Evolutionary conservation across 2,888 invertebrate genomes (phyloP), one percentile per base, ranked within the genome.

Genomic region (Chymomyza amoena): DNA sequence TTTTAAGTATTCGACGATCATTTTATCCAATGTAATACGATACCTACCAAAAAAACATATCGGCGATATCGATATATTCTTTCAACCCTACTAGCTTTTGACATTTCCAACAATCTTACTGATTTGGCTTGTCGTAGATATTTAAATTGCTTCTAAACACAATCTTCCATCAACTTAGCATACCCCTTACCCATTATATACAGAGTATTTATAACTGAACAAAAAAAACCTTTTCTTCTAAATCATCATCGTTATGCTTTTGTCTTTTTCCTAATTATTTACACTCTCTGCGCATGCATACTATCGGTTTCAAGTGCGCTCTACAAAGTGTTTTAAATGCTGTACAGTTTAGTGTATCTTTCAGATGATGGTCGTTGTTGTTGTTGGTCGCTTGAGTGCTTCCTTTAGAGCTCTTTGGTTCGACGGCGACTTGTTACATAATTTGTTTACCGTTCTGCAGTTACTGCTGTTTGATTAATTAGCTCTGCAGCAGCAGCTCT

Each of bases 221-320:
- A 45, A 45, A 45, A 45, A 45, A 45, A 45, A 13, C 39, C 13
- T 45, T 45, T 45, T 13, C 39, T 45, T 45, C 39, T 13, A 45
- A 45, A 45, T 45, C 39, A 45, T 45, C 39, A 45, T 45, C 39
- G 39, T 45, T 45, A 10, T 45, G 39, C 77, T 80, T 62, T 73
- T 66, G 70, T 59, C 61, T 70, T 54, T 70, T 54, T 83, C 83
- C 83, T 84, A 84, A 84, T 84, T 84, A 80, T 84, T 84, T 84
- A 84, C 83, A 84, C 74, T 80, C 83, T 82, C 71, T 68, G 83
- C 78, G 78, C 83, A 78, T 81, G 83, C 84, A 84, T 84, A 32
- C 32, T 6, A 84, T 84, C 83, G 80, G 75, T 84, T 84, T 81
- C 54, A 18, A 57, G 57, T 57, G 57, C 39, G 39, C 39, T 45